These are phyloP conservation scores for Musca vetustissima DNA, from an alignment of 1,140 invertebrate species.

Conservation along the genomic window DNA sequence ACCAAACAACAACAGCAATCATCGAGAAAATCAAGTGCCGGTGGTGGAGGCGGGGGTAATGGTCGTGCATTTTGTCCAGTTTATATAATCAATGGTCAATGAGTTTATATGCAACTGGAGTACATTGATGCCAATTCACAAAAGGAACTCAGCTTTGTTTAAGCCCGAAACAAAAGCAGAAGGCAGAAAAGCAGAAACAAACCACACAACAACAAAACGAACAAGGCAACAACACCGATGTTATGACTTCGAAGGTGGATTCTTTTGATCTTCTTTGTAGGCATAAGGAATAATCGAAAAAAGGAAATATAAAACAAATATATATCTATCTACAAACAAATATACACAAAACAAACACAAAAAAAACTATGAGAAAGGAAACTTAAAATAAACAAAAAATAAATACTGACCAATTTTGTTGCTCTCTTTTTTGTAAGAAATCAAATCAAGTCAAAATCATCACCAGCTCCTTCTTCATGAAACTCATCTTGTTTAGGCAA, in stretches of 20 bases:
- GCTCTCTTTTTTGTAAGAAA: slow-evolving; percentile 3
- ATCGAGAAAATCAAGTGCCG: slow-evolving; percentile 31
- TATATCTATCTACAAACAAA: slow-evolving; percentile 8
- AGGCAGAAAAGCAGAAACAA: not conserved
- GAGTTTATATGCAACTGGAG: slow-evolving; percentile 55
- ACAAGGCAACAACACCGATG: not conserved
- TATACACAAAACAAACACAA: slow-evolving; percentile 18
- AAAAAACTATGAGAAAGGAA: no score
- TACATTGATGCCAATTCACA: slow-evolving; percentile 51
- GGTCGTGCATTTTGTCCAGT: slow-evolving; percentile 49
- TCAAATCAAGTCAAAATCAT: no score
- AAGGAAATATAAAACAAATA: not conserved
- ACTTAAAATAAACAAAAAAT: not conserved
- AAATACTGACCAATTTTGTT: slow-evolving; percentile 19
- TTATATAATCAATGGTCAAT: slow-evolving; percentile 54
- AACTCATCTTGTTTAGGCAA: no score
- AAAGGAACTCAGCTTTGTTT: slow-evolving; percentile 51
- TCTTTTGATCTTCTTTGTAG: slow-evolving; percentile 2
- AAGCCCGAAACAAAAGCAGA: not conserved
- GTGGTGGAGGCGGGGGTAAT: slow-evolving; percentile 18
- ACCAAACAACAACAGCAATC: slow-evolving; percentile 37
- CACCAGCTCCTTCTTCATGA: no score
- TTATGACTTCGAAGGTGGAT: not conserved
- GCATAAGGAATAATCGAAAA: not conserved
- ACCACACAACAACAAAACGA: not conserved